Evolutionary conservation across 1,140 invertebrate species (phyloP), one percentile per base, ranked within the genome.

Genomic region (Tetraneura akinire): DNA sequence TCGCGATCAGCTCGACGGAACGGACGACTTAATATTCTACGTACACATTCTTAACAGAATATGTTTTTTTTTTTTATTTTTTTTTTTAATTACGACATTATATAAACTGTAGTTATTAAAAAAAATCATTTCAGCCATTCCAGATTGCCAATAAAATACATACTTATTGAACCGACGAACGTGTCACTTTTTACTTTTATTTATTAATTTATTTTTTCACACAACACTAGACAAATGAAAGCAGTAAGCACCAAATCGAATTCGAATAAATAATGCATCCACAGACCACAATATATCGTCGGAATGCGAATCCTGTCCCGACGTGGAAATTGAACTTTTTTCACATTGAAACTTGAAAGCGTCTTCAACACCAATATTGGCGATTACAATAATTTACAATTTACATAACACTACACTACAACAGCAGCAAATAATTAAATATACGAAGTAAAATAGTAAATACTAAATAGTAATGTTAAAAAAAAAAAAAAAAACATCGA

Each of bases 71-170:
- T 53, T 74, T 16, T 73, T 29, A 32, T 73, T 53, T 74, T 14
- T 42, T 42, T 37, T 76, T 47, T n/a, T 42, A 62, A 78, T 42
- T 60, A 78, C 49, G 29, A 62, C 16, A 60, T 26, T 18, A 78
- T 42, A 60, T 26, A 21, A 78, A 74, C n/a, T 23, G 68, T 78
- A 37, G 37, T 62, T 74, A 73, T 42, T 49, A 71, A 78, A 11
- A 37, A 78, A 55, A 78, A 60, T 23, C 51, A 78, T 78, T 78
- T 62, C 74, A 78, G 55, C 53, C 53, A 78, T 78, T 78, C 74
- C 32, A 78, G 53, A 78, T 78, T 78, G 37, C 55, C 74, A 78
- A 60, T 32, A 60, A 45, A 78, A 78, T 78, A 78, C 74, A 62
- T 78, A 78, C 74, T 78, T 78, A 62, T 78, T 45, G 32, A 60